Conservation (phyloP, 2,888 invertebrate genomes). For the Agrochola litura region DNA sequence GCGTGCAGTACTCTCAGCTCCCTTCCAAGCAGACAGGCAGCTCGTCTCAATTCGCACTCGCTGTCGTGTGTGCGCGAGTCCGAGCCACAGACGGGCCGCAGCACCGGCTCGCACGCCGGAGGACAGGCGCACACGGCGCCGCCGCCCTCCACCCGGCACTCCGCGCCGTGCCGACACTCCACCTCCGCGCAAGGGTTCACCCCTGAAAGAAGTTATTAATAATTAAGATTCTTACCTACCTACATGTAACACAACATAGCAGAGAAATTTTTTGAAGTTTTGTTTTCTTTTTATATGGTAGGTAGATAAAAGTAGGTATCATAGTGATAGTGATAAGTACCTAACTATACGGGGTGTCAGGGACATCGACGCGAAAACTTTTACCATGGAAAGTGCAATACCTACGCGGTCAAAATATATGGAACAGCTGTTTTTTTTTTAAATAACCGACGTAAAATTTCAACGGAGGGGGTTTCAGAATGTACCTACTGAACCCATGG, state of each 20-base stretch:
- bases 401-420: no score
- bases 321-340: not conserved
- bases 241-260: not conserved
- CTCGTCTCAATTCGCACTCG: constrained; percentile 94
- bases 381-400: no score
- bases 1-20: constrained; percentile 86
- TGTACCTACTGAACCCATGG: no score
- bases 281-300: not conserved
- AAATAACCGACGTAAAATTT: no score
- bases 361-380: no score
- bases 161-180: constrained; percentile 94
- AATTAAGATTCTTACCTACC: not conserved
- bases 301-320: not conserved
- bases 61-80: constrained; percentile 96
- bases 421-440: no score
- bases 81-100: constrained; percentile 96
- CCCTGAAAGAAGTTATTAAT: constrained; percentile 86
- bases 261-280: not conserved
- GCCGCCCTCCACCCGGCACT: constrained; percentile 94
- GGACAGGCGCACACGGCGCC: constrained; percentile 97
- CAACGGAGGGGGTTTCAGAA: no score
- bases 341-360: no score
- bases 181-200: constrained; percentile 96
- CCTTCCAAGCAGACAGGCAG: constrained; percentile 91
- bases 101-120: constrained; percentile 94